Evolutionary conservation across 2,888 invertebrate species (phyloP).

Genomic region (Thera obeliscata): DNA sequence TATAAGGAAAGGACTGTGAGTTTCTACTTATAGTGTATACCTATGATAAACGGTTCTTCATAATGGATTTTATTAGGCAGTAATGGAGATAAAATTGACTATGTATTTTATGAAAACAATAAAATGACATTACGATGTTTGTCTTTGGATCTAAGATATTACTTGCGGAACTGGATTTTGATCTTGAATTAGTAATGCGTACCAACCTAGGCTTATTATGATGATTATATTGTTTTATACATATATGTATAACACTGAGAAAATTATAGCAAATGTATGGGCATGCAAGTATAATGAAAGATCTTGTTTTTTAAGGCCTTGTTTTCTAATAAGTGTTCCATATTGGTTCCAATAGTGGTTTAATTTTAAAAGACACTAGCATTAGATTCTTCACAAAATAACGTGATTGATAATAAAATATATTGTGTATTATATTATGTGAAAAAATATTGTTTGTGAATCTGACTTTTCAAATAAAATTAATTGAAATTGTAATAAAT

Average conservation of each 20-base stretch:
- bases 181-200: background rate
- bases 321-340: too few species aligned
- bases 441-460: too few species aligned
- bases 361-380: background rate
- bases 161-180: background rate
- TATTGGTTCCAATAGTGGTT: too few species aligned
- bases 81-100: background rate
- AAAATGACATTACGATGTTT: background rate
- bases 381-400: background rate
- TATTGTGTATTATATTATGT: too few species aligned
- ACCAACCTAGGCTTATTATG: too few species aligned
- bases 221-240: too few species aligned
- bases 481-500: too few species aligned
- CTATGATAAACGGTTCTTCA: constrained; percentile 21
- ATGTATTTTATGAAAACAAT: constrained; percentile 3
- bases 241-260: too few species aligned
- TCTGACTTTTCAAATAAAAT: too few species aligned
- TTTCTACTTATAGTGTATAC: constrained; percentile 4
- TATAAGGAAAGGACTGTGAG: constrained; percentile 25
- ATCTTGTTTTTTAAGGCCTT: background rate
- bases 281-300: background rate
- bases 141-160: background rate
- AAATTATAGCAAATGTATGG: background rate
- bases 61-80: constrained; percentile 11
- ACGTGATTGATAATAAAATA: background rate